Evolutionary conservation across 2,797 vertebrate species (phyloP), one percentile per base, ranked within the genome.

Genomic region (Brotula barbata): DNA sequence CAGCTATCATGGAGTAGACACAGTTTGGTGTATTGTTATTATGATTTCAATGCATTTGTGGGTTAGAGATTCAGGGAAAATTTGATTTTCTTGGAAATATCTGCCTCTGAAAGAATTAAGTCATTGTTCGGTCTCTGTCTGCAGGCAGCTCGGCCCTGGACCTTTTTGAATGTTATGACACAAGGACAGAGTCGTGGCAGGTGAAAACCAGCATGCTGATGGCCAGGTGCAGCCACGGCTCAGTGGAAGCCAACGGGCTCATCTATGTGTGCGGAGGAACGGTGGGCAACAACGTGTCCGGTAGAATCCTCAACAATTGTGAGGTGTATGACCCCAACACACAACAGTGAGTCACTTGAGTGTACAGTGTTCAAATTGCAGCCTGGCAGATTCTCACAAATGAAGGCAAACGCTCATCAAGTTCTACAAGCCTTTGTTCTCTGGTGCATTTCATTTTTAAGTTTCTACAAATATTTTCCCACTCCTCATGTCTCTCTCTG

Each of bases 261-360:
- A 95, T 99, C 89, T 99, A 98, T 22, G 96, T 99, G 0, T 99
- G 97, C 0, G 97, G 97, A 37, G 97, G 96, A 51, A 97, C 96
- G 4, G 87, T 98, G 81, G 96, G 96, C 40, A 99, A 97, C 88
- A 97, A 98, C 11, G 93, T 98, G 59, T 97, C 96, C 1, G 96
- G 96, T 43, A 92, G 95, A 73, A 92, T 99, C 36, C 90, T 98
- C 50, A 95, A 91, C 87, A 97, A 95, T 87, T 99, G 95, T 71
- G 97, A 98, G 89, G 96, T 96, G 13, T 99, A 96, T 44, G 95
- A 99, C 85, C 96, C 96, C 65, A 91, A 68, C 87, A 96, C 95
- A 0, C 95, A 96, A 84, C 92, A 95, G 97, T 99, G 84, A 87
- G 95, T 91, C 7, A 2, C 23, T 43, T 1, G 31, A 11, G 16